A percentile compares a stretch with the other conserved stretches of the same genome.
These are phyloP conservation scores for Toxonevra muliebris DNA, from an alignment of 2,888 invertebrate species.

Conservation along the genomic window DNA sequence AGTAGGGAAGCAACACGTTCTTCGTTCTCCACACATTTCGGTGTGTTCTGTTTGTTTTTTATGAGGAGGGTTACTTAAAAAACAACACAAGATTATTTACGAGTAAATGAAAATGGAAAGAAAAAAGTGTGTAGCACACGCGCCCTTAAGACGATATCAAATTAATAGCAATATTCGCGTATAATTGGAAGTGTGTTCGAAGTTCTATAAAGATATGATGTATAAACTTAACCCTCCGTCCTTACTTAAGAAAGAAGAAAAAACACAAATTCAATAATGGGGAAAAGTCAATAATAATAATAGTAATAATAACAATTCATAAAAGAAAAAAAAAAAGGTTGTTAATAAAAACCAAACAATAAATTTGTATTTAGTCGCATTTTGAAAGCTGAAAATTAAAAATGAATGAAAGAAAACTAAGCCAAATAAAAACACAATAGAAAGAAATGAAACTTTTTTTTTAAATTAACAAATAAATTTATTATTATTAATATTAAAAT, in stretches of 20 bases:
- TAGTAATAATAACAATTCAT: neutral
- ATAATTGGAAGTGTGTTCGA: neutral
- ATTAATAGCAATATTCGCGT: slow-evolving; percentile 10
- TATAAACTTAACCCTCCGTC: no score
- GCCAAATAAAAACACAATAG: no score
- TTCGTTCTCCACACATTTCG: slow-evolving; percentile 1
- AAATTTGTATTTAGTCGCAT: no score
- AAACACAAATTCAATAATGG: neutral
- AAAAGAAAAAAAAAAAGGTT: neutral
- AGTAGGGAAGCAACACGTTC: slow-evolving; percentile 21
- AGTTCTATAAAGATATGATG: no score
- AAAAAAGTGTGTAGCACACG: slow-evolving; percentile 29
- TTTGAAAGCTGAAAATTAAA: no score
- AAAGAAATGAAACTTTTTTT: slow-evolving; percentile 7
- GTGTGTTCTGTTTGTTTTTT: no score
- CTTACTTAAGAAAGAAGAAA: no score
- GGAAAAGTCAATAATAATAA: neutral
- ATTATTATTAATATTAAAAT: neutral
- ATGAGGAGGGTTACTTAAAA: slow-evolving; percentile 24
- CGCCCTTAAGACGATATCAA: slow-evolving; percentile 13
- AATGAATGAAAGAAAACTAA: no score
- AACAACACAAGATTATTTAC: neutral
- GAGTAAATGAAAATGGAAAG: slow-evolving; percentile 1
- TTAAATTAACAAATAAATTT: slow-evolving; percentile 10
- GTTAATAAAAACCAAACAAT: no score